Percentiles rank a stretch among this genome's conserved stretches.
These are phyloP conservation scores for Oreochromis spilurus DNA, from an alignment of 2,113 vertebrate species.

Conservation along the genomic window DNA sequence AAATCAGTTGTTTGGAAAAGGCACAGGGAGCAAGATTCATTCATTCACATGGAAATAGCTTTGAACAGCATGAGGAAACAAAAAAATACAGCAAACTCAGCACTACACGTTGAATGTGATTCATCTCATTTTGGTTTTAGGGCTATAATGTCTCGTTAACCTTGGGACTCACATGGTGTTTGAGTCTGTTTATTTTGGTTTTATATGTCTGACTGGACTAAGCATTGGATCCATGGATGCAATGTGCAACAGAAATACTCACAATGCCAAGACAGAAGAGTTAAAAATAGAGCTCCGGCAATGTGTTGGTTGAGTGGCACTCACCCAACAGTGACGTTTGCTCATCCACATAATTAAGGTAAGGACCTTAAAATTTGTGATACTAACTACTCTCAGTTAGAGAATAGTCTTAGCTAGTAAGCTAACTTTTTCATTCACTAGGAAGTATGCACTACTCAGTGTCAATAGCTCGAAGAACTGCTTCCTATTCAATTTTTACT, in stretches of 20 bases:
- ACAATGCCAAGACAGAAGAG: neutral
- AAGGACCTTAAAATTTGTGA: neutral
- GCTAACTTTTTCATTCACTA: neutral
- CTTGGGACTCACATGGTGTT: neutral
- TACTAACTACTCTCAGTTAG: neutral
- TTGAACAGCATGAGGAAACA: neutral
- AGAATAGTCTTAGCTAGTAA: neutral
- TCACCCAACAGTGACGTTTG: neutral
- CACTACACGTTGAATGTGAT: neutral
- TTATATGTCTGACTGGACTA: neutral
- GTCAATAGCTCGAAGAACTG: neutral
- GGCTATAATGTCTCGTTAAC: neutral
- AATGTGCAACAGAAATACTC: neutral
- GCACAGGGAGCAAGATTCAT: neutral
- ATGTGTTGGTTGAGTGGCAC: neutral
- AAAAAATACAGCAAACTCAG: neutral
- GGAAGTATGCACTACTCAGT: neutral
- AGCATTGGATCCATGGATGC: neutral
- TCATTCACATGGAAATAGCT: slow-evolving; percentile 20
- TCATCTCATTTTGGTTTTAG: neutral
- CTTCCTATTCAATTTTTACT: neutral
- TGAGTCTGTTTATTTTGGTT: neutral
- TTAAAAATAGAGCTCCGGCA: neutral
- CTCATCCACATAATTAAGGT: neutral
- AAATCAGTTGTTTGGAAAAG: slow-evolving; percentile 3